Base-by-base conservation (phyloP, 1,140 invertebrate species). In the Limonius californicus region DNA sequence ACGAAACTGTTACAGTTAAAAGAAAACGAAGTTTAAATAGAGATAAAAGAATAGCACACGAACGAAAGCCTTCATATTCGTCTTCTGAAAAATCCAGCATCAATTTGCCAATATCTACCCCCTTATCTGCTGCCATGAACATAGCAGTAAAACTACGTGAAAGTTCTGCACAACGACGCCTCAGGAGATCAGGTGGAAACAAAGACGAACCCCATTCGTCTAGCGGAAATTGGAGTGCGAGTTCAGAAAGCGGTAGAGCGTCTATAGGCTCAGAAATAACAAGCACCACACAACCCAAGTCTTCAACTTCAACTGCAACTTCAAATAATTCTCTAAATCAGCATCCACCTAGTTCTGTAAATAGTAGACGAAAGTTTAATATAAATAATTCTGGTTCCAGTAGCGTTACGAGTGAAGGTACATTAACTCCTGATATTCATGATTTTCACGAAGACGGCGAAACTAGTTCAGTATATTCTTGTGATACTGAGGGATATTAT, bases 401-500 rank as follows among this genome's bases (percentile, higher is more conserved):
- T 8, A 92, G 89, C 45, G 86, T 90, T 1, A 91, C 90, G 0
- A 91, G 89, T 66, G 91, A 92, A 79, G 90, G 90, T 15, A 92
- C 90, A 7, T 79, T 92, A 27, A 93, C 91, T 1, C 91, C 90
- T 0, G 90, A 92, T 71, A 87, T 88, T 60, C 81, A 84, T 53
- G 85, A 87, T 59, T 81, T 89, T 8, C 81, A 82, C 30, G 90
- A 93, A 74, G 93, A 96, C 72, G 88, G 90, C 35, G 94, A 95
- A 77, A 94, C 89, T 2, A 93, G 90, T 70, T 96, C 94, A 0
- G 91, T 94, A 45, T 97, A 95, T 77, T 96, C 94, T 3, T 94
- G 94, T 71, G 95, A 98, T 74, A 95, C 94, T 11, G 95, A 97
- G 77, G 95, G 95, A 9, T 98, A 97, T 76, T 98, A 97, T 76